These are phyloP conservation scores for Clarias gariepinus DNA, from an alignment of 2,113 vertebrate species.

Conservation along the genomic window DNA sequence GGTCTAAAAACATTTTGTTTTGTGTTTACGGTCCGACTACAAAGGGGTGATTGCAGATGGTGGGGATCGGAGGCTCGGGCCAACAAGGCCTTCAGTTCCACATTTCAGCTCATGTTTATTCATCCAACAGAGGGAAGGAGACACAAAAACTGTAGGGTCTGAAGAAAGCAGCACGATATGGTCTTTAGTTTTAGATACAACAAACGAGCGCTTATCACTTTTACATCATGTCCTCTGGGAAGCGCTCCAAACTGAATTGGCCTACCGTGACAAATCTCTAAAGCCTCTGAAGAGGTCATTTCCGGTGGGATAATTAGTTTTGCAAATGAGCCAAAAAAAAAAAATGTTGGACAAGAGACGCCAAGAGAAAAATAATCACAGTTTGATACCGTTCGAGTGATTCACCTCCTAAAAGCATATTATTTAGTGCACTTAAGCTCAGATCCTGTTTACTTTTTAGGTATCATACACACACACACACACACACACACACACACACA, in stretches of 20 bases:
- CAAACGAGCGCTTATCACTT: not conserved
- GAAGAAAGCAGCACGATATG: not conserved
- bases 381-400: not conserved
- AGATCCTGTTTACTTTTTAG: not conserved
- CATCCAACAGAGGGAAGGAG: not conserved
- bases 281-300: not conserved
- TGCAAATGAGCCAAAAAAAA: not conserved
- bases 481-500: no score
- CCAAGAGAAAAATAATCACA: not conserved
- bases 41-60: not conserved
- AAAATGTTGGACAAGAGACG: not conserved
- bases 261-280: no score
- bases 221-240: not conserved
- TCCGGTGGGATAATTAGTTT: conserved; percentile 9
- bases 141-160: not conserved
- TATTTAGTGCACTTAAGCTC: not conserved
- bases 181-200: not conserved
- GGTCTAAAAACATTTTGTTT: no score
- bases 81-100: not conserved
- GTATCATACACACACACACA: not conserved
- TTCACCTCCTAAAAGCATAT: not conserved
- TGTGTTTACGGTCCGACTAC: no score
- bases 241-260: not conserved
- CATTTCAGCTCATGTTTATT: not conserved
- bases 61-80: not conserved